Conservation (phyloP, 2,113 vertebrate species). For the Pardalotus punctatus region DNA sequence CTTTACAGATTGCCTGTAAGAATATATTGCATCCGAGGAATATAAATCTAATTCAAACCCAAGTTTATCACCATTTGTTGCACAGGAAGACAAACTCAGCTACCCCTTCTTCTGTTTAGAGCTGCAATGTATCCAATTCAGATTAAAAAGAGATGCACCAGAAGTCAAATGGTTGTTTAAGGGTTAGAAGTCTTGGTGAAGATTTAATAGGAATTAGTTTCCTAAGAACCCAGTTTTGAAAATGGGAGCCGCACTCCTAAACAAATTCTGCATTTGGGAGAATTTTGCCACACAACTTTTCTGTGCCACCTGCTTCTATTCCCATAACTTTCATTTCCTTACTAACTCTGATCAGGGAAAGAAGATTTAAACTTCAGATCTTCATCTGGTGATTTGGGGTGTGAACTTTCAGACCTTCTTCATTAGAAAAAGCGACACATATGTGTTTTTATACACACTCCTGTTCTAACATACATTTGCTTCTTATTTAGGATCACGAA, state of each 20-base stretch:
- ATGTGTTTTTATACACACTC: not conserved
- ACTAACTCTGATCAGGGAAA: not conserved
- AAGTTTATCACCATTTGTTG: not conserved
- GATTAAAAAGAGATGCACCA: not conserved
- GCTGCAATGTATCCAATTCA: not conserved
- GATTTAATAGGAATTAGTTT: not conserved
- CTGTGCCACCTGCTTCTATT: not conserved
- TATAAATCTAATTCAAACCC: not conserved
- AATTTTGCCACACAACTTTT: not conserved
- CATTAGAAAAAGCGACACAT: not conserved
- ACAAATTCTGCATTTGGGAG: not conserved
- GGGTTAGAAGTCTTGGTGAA: not conserved
- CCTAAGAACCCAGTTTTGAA: not conserved
- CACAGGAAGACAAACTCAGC: not conserved
- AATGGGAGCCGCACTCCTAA: not conserved
- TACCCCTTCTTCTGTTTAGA: not conserved
- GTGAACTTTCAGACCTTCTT: not conserved
- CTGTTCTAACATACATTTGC: not conserved
- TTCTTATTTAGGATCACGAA: conserved; percentile 39
- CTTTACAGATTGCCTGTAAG: not conserved
- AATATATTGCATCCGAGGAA: not conserved
- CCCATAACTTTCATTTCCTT: not conserved
- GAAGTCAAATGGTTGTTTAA: not conserved
- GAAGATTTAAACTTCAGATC: not conserved
- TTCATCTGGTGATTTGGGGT: not conserved